These are phyloP conservation scores for Ypsolopha sequella DNA, from an alignment of 2,888 invertebrate species.

Conservation along the genomic window DNA sequence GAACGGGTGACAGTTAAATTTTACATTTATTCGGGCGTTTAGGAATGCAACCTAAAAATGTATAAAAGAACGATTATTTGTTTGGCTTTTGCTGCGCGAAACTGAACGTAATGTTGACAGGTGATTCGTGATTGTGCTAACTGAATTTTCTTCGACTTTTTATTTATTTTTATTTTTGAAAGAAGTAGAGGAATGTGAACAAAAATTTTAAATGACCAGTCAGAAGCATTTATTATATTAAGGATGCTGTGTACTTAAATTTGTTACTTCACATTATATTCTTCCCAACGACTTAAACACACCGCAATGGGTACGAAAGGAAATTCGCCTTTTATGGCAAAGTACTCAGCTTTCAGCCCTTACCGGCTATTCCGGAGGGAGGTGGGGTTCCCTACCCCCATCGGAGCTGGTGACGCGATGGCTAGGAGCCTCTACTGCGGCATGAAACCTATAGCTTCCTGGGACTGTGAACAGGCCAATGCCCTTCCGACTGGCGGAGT, in stretches of 20 bases:
- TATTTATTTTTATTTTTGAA: neutral
- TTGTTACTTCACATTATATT: neutral
- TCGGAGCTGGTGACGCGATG: slow-evolving; percentile 74
- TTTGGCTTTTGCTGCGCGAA: no score
- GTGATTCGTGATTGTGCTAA: neutral
- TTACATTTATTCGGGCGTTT: no score
- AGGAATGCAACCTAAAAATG: no score
- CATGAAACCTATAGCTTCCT: slow-evolving; percentile 75
- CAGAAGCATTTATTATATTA: neutral
- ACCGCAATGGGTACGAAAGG: slow-evolving; percentile 44
- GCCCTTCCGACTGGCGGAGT: slow-evolving; percentile 80
- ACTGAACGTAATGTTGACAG: no score
- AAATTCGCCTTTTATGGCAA: slow-evolving; percentile 40
- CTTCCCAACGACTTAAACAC: neutral
- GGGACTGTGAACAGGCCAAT: slow-evolving; percentile 71
- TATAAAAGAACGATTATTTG: no score
- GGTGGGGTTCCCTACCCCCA: slow-evolving; percentile 66
- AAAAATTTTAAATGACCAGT: neutral
- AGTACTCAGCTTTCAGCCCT: slow-evolving; percentile 60
- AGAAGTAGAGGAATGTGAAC: neutral
- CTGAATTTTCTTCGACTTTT: neutral
- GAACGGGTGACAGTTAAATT: no score
- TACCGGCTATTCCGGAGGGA: slow-evolving; percentile 74
- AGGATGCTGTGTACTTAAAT: neutral
- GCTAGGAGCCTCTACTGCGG: slow-evolving; percentile 77